Conservation (phyloP, 2,888 invertebrate genomes). For the Cryptops parisi region DNA sequence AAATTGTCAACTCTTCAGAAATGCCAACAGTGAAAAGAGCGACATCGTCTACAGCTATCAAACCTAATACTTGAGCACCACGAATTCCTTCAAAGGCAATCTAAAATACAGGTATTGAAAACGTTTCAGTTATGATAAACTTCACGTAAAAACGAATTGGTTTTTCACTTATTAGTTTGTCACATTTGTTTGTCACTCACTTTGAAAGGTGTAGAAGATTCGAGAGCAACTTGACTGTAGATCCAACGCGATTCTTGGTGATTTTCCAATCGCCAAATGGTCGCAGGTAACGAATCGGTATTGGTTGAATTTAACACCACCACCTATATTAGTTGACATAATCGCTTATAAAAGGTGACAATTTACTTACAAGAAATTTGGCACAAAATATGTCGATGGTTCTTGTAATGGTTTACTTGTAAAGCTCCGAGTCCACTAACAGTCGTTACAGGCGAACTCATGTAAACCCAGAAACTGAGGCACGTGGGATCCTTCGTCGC, state of each 20-base stretch:
- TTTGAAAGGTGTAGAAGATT: slow-evolving; percentile 1
- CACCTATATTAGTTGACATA: background rate
- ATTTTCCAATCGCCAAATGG: slow-evolving; percentile 40
- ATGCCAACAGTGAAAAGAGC: slow-evolving; percentile 32
- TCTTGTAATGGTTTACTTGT: slow-evolving; percentile 24
- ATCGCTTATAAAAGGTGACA: too few relatives aligned
- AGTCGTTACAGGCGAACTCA: slow-evolving; percentile 13
- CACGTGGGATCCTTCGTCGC: slow-evolving; percentile 12
- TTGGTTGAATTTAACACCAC: slow-evolving; percentile 12
- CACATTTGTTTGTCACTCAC: too few relatives aligned
- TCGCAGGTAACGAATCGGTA: slow-evolving; percentile 1
- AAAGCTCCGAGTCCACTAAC: slow-evolving; percentile 31
- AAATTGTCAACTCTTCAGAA: too few relatives aligned
- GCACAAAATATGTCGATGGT: too few relatives aligned
- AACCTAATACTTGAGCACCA: slow-evolving; percentile 39
- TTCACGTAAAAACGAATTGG: too few relatives aligned
- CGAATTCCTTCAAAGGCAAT: slow-evolving; percentile 43
- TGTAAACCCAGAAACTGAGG: slow-evolving; percentile 17
- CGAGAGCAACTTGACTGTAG: slow-evolving; percentile 37
- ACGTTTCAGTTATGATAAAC: too few relatives aligned
- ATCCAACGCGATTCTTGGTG: slow-evolving; percentile 43
- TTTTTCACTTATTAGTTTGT: too few relatives aligned
- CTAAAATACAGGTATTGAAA: too few relatives aligned
- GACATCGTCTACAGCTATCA: slow-evolving; percentile 42
- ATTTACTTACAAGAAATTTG: too few relatives aligned